Percentiles rank a stretch among this genome's conserved stretches.
Conservation (phyloP, 2,113 vertebrate species). For the Pachycephala philippinensis region DNA sequence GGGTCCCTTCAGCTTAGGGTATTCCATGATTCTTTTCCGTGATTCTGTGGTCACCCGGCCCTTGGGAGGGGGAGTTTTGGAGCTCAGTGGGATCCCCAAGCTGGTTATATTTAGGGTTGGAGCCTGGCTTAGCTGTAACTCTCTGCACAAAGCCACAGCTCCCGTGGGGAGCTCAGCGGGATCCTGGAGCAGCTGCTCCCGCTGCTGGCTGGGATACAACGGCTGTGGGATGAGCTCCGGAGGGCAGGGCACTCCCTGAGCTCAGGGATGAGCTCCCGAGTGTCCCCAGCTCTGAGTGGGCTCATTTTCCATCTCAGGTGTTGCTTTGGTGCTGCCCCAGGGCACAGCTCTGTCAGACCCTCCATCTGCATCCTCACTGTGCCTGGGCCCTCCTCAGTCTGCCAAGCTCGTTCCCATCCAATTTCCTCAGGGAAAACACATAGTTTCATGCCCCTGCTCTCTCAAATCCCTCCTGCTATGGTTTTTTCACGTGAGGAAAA, state of each 20-base stretch:
- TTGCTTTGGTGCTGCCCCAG: not conserved
- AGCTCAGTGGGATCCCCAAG: not conserved
- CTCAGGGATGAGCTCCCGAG: not conserved
- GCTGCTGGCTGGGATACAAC: not conserved
- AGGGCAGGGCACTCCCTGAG: not conserved
- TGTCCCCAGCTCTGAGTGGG: not conserved
- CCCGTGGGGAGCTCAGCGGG: not conserved
- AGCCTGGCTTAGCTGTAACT: not conserved
- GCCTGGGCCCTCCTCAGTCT: not conserved
- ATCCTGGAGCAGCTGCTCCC: not conserved
- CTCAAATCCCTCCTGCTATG: not conserved
- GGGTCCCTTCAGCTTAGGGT: not conserved
- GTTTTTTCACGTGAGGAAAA: not conserved
- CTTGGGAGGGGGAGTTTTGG: not conserved
- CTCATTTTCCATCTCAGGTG: not conserved
- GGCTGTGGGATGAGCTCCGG: not conserved
- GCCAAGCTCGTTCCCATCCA: accelerated
- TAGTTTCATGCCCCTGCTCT: not conserved
- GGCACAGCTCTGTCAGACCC: not conserved
- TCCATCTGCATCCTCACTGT: not conserved
- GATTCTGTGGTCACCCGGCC: not conserved
- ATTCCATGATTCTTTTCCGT: accelerated
- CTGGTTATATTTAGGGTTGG: not conserved
- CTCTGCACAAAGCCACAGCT: not conserved
- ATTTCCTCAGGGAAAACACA: not conserved